Percentiles rank a stretch among this genome's conserved stretches.
phyloP scores from a whole-genome alignment of 2,797 vertebrate species.

The Xiphophorus birchmanni region DNA sequence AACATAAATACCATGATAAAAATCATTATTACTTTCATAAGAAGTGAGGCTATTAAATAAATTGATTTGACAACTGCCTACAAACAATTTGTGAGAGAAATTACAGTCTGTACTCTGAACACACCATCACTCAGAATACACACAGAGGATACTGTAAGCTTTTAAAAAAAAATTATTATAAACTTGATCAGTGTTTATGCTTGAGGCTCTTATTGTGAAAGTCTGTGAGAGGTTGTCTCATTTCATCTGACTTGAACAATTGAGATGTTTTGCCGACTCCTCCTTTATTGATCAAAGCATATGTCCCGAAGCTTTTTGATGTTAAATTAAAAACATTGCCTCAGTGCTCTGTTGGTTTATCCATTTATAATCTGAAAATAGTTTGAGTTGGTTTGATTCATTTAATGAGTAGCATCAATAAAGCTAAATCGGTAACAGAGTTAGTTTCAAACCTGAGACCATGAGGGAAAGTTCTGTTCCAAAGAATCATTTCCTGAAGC shows the following conservation, averaged over 20 bases:
- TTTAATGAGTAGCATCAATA: not conserved
- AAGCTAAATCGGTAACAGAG: no score
- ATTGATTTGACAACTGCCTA: not conserved
- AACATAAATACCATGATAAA: not conserved
- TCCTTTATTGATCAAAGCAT: not conserved
- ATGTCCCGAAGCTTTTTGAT: not conserved
- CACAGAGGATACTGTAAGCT: not conserved
- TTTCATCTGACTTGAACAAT: not conserved
- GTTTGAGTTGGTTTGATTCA: not conserved
- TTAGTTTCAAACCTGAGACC: no score
- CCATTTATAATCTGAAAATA: not conserved
- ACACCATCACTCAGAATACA: not conserved
- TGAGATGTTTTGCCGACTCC: not conserved
- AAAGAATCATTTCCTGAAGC: no score
- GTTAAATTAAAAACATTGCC: not conserved
- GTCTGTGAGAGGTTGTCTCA: not conserved
- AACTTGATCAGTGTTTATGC: not conserved
- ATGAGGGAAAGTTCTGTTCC: no score
- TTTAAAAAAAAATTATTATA: not conserved
- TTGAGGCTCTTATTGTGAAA: slow-evolving; percentile 1
- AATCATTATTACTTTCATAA: not conserved
- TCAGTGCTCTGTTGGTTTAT: not conserved
- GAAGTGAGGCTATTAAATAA: not conserved
- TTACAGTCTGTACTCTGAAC: not conserved
- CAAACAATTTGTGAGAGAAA: not conserved